Conservation (phyloP, 2,113 vertebrate species). For the Chlorodrepanis virens region DNA sequence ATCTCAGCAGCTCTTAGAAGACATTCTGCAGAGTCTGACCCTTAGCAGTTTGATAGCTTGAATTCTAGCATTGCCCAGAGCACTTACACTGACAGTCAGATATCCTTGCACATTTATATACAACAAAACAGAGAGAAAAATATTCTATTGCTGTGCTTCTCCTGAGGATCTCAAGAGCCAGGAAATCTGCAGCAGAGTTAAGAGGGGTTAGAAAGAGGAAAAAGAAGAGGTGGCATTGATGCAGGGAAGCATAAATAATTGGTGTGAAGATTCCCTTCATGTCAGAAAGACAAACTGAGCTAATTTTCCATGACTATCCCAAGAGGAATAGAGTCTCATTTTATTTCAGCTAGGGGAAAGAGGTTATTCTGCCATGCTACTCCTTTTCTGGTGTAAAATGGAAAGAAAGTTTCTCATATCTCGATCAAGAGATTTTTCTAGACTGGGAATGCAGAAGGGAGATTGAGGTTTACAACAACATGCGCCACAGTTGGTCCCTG, state of each 20-base stretch:
- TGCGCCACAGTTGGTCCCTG: neutral
- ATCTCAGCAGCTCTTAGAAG: neutral
- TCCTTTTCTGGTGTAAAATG: neutral
- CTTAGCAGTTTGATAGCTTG: neutral
- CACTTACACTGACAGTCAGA: neutral
- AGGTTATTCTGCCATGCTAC: neutral
- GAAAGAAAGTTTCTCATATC: neutral
- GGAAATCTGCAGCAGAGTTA: neutral
- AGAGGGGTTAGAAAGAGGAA: neutral
- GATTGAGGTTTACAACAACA: neutral
- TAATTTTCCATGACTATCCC: conserved; percentile 30
- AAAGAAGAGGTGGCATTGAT: neutral
- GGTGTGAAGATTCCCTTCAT: neutral
- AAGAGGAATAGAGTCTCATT: neutral
- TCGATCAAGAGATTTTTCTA: neutral
- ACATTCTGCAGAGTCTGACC: neutral
- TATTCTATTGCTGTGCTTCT: neutral
- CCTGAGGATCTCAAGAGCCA: neutral
- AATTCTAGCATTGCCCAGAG: neutral
- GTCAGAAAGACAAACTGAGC: conserved; percentile 50
- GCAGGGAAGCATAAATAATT: neutral
- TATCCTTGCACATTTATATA: neutral
- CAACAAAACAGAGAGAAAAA: neutral
- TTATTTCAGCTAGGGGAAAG: neutral
- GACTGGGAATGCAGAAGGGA: neutral